Evolutionary conservation across 2,797 vertebrate genomes (phyloP).

Genomic region (Halcyon leucocephala): DNA sequence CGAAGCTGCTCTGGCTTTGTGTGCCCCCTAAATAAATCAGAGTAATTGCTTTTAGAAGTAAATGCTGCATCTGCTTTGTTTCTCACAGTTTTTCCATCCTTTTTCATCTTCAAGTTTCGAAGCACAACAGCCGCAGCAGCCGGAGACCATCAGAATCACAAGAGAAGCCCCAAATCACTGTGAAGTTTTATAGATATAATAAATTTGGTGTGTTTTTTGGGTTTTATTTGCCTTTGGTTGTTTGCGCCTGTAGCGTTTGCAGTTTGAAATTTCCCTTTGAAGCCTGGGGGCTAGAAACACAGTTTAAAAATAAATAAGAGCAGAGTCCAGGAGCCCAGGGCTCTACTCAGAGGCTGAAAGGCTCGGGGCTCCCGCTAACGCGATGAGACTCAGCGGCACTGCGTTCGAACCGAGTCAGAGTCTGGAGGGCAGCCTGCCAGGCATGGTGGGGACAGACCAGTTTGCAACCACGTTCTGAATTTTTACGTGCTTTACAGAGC

Average conservation of each 20-base stretch:
- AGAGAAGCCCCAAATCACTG: background rate
- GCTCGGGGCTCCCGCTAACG: background rate
- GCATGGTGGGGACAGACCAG: background rate
- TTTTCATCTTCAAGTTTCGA: conserved; percentile 1
- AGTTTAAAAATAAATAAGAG: conserved; percentile 23
- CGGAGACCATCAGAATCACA: background rate
- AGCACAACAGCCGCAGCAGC: background rate
- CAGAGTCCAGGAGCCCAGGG: background rate
- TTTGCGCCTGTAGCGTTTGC: background rate
- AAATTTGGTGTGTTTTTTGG: background rate
- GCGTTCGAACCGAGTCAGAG: background rate
- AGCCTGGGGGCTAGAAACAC: background rate
- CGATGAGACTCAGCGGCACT: rapidly evolving
- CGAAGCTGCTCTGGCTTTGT: background rate
- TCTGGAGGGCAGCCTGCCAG: background rate
- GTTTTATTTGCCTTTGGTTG: background rate
- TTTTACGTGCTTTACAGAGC: background rate
- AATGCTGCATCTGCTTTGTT: background rate
- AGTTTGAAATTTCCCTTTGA: conserved; percentile 25
- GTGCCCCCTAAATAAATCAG: background rate
- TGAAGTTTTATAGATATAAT: background rate
- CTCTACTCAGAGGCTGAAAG: background rate
- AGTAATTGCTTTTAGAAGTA: background rate
- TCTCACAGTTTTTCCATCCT: background rate
- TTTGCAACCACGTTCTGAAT: background rate